Percentiles rank a stretch among this genome's conserved stretches.
These are phyloP conservation scores for Caradrina clavipalpis DNA, from an alignment of 2,888 invertebrate genomes.

Conservation along the genomic window DNA sequence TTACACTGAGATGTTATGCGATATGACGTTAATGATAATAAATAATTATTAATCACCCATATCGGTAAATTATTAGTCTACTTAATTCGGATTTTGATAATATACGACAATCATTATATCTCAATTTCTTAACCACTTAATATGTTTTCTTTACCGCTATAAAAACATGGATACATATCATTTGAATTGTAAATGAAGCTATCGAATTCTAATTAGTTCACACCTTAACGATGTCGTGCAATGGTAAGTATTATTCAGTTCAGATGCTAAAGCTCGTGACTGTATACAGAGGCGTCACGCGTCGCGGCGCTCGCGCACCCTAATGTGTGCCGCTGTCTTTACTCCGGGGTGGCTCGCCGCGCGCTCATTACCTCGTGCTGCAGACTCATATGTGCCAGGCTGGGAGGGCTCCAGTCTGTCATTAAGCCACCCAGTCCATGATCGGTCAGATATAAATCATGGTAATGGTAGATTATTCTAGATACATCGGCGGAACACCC, in stretches of 20 bases:
- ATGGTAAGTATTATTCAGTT: conserved; percentile 38
- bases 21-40: conserved; percentile 29
- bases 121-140: conserved; percentile 53
- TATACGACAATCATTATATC: conserved; percentile 47
- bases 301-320: conserved; percentile 27
- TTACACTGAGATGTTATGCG: conserved; percentile 25
- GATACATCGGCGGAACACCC: conserved; percentile 86
- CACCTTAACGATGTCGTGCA: conserved; percentile 53
- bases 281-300: conserved; percentile 8
- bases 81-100: conserved; percentile 41
- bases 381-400: conserved; percentile 77
- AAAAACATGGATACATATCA: conserved; percentile 44
- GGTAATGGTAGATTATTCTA: conserved; percentile 89
- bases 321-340: conserved; percentile 38
- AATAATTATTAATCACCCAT: conserved; percentile 33
- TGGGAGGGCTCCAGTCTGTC: conserved; percentile 80
- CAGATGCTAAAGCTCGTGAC: conserved; percentile 29
- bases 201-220: conserved; percentile 50
- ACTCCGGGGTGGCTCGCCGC: conserved; percentile 65
- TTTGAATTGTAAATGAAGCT: conserved; percentile 64
- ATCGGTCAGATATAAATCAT: conserved; percentile 89
- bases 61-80: conserved; percentile 38
- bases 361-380: conserved; percentile 74
- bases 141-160: conserved; percentile 61
- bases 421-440: conserved; percentile 85